These are phyloP conservation scores for Gopherus flavomarginatus DNA, from an alignment of 2,113 vertebrate species.

Conservation along the genomic window DNA sequence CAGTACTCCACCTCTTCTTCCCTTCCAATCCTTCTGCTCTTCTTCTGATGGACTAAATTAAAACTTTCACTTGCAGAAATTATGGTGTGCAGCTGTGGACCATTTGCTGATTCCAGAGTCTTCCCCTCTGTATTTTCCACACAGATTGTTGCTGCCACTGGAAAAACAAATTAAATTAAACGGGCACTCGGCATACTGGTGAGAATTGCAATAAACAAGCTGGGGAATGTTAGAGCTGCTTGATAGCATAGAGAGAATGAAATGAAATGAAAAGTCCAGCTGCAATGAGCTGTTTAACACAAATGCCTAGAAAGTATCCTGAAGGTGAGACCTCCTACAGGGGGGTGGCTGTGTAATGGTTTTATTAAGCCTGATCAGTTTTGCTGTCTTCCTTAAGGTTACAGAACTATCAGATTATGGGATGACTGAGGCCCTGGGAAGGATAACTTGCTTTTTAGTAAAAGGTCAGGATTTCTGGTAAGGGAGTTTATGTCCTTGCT, in stretches of 20 bases:
- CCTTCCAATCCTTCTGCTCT: slow-evolving; percentile 60
- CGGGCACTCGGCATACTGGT: slow-evolving; percentile 51
- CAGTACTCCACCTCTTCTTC: slow-evolving; percentile 59
- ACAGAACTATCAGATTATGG: slow-evolving; percentile 9
- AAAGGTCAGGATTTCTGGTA: neutral
- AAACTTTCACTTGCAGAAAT: slow-evolving; percentile 66
- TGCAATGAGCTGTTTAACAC: slow-evolving; percentile 30
- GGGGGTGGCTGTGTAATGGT: neutral
- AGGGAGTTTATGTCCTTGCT: neutral
- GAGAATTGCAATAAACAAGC: slow-evolving; percentile 58
- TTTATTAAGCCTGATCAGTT: slow-evolving; percentile 48
- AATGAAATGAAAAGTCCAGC: slow-evolving; percentile 59
- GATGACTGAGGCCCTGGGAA: neutral
- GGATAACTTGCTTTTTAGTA: neutral
- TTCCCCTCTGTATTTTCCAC: slow-evolving; percentile 63
- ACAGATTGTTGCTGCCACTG: slow-evolving; percentile 72
- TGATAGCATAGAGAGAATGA: slow-evolving; percentile 46
- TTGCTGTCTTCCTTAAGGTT: slow-evolving; percentile 31
- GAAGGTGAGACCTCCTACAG: slow-evolving; percentile 37
- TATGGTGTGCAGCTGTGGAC: slow-evolving; percentile 74
- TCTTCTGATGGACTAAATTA: slow-evolving; percentile 68
- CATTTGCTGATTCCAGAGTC: slow-evolving; percentile 62
- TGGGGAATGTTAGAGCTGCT: slow-evolving; percentile 40
- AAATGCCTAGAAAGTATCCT: slow-evolving; percentile 61
- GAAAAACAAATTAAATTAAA: slow-evolving; percentile 73